Base-by-base conservation (phyloP, 2,888 invertebrate genomes). In the Lysandra coridon region DNA sequence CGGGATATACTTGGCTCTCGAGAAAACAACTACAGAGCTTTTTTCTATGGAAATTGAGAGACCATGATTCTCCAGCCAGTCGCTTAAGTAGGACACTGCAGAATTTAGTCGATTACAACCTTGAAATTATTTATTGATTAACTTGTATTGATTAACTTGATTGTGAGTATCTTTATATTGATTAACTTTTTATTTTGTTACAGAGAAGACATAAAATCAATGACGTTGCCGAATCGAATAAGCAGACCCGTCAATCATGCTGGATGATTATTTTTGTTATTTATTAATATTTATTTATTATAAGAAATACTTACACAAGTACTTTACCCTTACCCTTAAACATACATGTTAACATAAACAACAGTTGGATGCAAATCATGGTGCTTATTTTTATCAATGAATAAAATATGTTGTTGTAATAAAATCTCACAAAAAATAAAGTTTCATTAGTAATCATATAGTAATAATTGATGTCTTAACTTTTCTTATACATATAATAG, bases 181-280 rank as follows among this genome's bases (percentile, higher is more conserved):
- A 40, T 23, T 44, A 78, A 76, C 64, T 73, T n/a, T 30, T 44
- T 44, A 69, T 62, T 81, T 60, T 33, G 44, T 95, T 93, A 80
- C 92, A 96, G 96, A 87, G 90, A 94, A 89, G 97, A 97, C 85
- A 95, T 97, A 79, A 92, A 94, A 83, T 95, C 95, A 80, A 97
- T 97, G 96, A 96, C 96, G 57, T 93, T 96, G 75, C 96, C 97
- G 5, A 97, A 97, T 87, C 95, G 95, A 84, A 96, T 97, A 84
- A 96, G 96, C 85, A 91, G 96, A 78, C 94, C 91, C 4, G 87
- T 89, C 33, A 93, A 91, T 81, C 91, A 91, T 83, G 88, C 91
- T 44, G 92, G 93, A 80, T 93, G 84, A 87, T 78, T 14, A 37
- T 49, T 75, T 30, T 14, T 57, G 17, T 17, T 76, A 53, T 76